Conservation (phyloP, 2,113 vertebrate species). For the Ariopsis seemanni region DNA sequence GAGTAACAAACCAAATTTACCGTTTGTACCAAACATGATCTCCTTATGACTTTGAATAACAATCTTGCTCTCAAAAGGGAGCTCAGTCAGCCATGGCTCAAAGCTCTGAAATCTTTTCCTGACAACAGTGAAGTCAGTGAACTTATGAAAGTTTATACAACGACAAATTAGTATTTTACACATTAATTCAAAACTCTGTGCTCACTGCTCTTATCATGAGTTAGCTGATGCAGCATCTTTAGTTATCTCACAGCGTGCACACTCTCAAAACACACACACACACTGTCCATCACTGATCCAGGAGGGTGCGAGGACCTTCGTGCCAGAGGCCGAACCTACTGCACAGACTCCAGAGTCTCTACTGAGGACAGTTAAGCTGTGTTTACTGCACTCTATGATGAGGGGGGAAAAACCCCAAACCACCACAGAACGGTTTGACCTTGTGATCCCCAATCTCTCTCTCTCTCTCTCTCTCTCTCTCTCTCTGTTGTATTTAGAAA, state of each 20-base stretch:
- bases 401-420: too few relatives aligned
- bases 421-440: background rate
- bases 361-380: too few relatives aligned
- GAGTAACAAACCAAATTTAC: too few relatives aligned
- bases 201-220: background rate
- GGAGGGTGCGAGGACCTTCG: background rate
- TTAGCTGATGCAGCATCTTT: background rate
- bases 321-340: background rate
- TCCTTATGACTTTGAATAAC: too few relatives aligned
- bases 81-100: too few relatives aligned
- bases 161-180: background rate
- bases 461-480: too few relatives aligned
- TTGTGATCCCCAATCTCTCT: background rate
- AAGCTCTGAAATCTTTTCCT: background rate
- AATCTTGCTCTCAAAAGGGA: background rate
- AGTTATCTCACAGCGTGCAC: background rate
- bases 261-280: background rate
- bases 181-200: background rate
- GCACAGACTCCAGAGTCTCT: background rate
- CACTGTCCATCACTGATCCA: background rate
- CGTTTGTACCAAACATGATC: too few relatives aligned
- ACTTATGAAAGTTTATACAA: background rate
- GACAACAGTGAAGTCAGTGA: background rate
- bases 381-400: too few relatives aligned
- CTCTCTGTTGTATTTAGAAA: slow-evolving; percentile 41